A percentile compares a stretch with the other conserved stretches of the same genome.
Evolutionary conservation across 1,140 invertebrate species (phyloP).

Genomic region (Drosophila arizonae): DNA sequence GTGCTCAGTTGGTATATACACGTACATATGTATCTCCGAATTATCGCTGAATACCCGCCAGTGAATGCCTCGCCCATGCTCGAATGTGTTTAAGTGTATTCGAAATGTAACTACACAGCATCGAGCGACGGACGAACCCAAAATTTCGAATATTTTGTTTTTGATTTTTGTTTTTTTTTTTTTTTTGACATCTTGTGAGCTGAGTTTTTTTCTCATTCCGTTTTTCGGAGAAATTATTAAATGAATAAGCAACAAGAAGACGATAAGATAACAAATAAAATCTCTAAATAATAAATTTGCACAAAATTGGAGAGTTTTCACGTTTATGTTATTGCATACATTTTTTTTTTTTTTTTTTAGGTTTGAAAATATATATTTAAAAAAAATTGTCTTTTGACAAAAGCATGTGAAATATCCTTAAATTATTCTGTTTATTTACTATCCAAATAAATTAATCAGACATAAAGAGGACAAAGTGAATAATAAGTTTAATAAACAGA

Average conservation of each 20-base stretch:
- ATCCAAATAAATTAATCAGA: no score
- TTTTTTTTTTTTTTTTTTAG: background rate
- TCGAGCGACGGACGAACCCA: background rate
- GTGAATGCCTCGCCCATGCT: slow-evolving; percentile 38
- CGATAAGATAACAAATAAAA: background rate
- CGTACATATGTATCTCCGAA: slow-evolving; percentile 28
- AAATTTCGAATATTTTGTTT: background rate
- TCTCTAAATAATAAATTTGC: background rate
- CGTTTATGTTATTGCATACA: no score
- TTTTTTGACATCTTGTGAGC: background rate
- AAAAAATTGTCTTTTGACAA: no score
- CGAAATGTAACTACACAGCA: background rate
- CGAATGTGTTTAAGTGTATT: slow-evolving; percentile 21
- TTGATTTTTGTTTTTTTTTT: no score
- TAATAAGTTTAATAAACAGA: no score
- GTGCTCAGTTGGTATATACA: slow-evolving; percentile 14
- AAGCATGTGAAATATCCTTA: no score
- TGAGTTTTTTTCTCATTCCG: background rate
- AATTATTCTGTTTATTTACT: no score
- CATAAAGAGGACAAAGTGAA: no score
- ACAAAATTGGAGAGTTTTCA: no score
- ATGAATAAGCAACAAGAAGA: background rate
- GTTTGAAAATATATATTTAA: no score
- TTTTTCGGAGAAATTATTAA: slow-evolving; percentile 1
- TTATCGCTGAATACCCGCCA: slow-evolving; percentile 4